Base-by-base conservation (phyloP, 2,113 vertebrate species). In the Noctilio leporinus region DNA sequence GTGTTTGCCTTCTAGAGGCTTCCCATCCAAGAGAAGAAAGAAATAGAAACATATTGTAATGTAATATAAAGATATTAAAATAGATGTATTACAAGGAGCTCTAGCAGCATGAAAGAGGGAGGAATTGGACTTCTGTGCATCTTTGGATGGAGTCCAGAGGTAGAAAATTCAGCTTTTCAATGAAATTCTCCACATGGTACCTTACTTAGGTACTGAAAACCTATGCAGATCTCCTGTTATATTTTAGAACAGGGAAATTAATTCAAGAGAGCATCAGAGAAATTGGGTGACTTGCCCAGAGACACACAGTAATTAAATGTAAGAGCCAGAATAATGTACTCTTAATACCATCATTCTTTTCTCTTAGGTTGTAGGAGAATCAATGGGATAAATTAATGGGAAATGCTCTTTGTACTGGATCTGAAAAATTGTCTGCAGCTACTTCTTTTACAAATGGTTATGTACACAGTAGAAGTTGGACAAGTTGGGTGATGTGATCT, bases 101-200 rank as follows among this genome's bases (percentile, higher is more conserved):
- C 9, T 26, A 64, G 73, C 57, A 53, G 40, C n/a, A 40, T 26
- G 55, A 81, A 65, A 75, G n/a, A 76, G 30, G n/a, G 73, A 80
- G n/a, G 35, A 81, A 53, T 55, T 53, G 19, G 26, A 45, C 2
- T 33, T 84, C 30, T 82, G 20, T 77, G 17, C 47, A 26, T 57
- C 83, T 78, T 93, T 8, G 76, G 26, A 49, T 88, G 35, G n/a
- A 77, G 55, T 65, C 15, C 26, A 75, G 33, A 57, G 15, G 2
- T 83, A 93, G 57, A 87, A 76, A 86, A 88, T 77, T 20, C 43
- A 93, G 30, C n/a, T 94, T 86, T 93, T 83, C 59, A 30, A 5
- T 65, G 65, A 91, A 88, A 64, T 86, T 73, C 7, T 69, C n/a
- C 24, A 40, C 7, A 38, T 47, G 28, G 38, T 65, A 69, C n/a